Percentiles rank a stretch among this genome's conserved stretches.
Conservation (phyloP, 2,888 invertebrate species). For the Caenorhabditis virilis region DNA sequence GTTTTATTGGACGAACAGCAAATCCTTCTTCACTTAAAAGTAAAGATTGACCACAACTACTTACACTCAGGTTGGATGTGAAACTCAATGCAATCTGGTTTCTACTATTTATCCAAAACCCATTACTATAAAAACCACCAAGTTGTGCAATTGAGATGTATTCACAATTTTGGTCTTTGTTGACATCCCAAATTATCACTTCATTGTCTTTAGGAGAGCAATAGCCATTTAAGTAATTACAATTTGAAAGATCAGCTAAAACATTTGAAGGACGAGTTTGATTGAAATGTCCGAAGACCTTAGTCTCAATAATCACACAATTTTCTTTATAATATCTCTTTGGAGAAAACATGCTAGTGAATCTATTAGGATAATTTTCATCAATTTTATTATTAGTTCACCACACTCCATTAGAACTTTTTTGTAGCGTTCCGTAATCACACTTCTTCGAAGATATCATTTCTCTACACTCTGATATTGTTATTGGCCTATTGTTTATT, state of each 20-base stretch:
- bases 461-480: too few species aligned
- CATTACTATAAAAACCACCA: too few species aligned
- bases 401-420: conserved; percentile 23
- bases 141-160: too few species aligned
- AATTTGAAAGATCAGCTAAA: conserved; percentile 33
- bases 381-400: conserved; percentile 49
- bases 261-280: conserved; percentile 45
- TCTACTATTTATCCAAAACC: too few species aligned
- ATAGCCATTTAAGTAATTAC: conserved; percentile 48
- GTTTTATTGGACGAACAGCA: too few species aligned
- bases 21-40: too few species aligned
- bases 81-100: conserved; percentile 43
- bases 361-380: conserved; percentile 52
- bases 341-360: conserved; percentile 41
- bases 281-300: conserved; percentile 51
- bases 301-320: conserved; percentile 53
- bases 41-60: too few species aligned
- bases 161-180: too few species aligned
- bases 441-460: conserved; percentile 42
- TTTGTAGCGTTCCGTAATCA: conserved; percentile 35
- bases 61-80: too few species aligned
- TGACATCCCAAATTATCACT: conserved; percentile 52
- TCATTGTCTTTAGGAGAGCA: conserved; percentile 49
- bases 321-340: conserved; percentile 52
- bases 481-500: too few species aligned